phyloP scores from a whole-genome alignment of 2,797 vertebrate species.

The Sebastes hubbsi region DNA sequence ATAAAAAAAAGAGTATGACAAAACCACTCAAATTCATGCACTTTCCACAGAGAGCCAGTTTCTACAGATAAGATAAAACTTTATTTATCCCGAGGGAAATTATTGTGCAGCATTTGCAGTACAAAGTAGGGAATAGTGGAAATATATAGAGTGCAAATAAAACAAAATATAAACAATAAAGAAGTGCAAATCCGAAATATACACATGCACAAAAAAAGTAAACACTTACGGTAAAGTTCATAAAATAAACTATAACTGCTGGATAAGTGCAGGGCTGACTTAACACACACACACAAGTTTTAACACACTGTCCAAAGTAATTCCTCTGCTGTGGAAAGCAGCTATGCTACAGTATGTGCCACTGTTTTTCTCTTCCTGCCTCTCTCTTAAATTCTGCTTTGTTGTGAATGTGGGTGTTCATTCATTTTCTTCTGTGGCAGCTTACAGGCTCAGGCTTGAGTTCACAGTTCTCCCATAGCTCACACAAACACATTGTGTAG shows the following conservation, averaged over 20 bases:
- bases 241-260: background rate
- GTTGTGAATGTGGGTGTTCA: constrained; percentile 65
- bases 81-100: background rate
- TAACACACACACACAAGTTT: background rate
- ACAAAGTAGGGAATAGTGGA: background rate
- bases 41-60: too few species aligned
- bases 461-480: constrained; percentile 68
- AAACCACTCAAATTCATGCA: background rate
- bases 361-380: constrained; percentile 12
- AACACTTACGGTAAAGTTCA: background rate
- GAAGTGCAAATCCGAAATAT: background rate
- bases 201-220: background rate
- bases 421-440: constrained; percentile 64
- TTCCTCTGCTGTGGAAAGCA: constrained; percentile 30
- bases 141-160: background rate
- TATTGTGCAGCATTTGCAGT: background rate
- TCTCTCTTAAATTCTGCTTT: constrained; percentile 45
- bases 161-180: background rate
- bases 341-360: background rate
- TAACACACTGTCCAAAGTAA: background rate
- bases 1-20: background rate
- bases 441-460: constrained; percentile 65
- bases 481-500: constrained; percentile 68
- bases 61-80: background rate
- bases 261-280: constrained; percentile 3